phyloP scores from a whole-genome alignment of 2,797 vertebrate genomes.

The Acanthornis magna region DNA sequence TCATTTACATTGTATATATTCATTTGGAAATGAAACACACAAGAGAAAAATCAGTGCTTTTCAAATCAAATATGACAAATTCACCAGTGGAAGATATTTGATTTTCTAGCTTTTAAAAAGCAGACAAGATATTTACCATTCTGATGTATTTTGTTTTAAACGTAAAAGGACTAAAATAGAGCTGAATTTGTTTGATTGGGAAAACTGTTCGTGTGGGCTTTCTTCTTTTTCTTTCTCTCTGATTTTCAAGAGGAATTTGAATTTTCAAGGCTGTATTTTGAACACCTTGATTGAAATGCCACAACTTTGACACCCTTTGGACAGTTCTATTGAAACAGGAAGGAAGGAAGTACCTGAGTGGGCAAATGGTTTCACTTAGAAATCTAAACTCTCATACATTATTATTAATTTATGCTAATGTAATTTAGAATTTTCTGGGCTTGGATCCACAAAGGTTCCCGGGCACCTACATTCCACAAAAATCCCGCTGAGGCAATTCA shows the following conservation, averaged over 20 bases:
- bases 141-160: conserved; percentile 50
- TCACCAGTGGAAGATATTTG: conserved; percentile 46
- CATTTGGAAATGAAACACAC: conserved; percentile 53
- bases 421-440: neutral
- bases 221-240: neutral
- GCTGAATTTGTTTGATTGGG: conserved; percentile 49
- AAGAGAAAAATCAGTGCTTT: conserved; percentile 57
- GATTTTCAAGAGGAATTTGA: neutral
- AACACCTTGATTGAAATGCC: neutral
- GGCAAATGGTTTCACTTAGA: neutral
- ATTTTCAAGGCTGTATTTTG: neutral
- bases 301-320: neutral
- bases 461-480: neutral
- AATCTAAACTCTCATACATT: neutral
- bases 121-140: conserved; percentile 40
- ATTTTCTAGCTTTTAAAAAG: conserved; percentile 40
- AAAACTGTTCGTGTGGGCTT: neutral
- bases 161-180: conserved; percentile 36
- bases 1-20: conserved; percentile 63
- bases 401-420: neutral
- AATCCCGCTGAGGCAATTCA: neutral
- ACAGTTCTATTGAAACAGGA: neutral
- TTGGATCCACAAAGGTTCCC: neutral
- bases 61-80: conserved; percentile 57
- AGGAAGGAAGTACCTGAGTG: neutral